Evolutionary conservation across 2,797 vertebrate genomes (phyloP).

Genomic region (Clarias laeviceps): DNA sequence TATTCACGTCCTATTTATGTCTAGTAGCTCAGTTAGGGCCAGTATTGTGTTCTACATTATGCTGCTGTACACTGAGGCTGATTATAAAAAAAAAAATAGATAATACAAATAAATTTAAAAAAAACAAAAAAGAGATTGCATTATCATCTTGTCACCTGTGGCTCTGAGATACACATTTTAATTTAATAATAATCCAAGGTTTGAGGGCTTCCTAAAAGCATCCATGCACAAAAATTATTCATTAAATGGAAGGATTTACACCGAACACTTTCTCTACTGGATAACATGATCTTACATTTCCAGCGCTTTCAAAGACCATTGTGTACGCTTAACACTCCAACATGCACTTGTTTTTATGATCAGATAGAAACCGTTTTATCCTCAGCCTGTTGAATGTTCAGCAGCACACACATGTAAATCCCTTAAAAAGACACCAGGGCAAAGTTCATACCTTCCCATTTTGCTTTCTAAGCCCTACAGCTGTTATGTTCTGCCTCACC

Average conservation of each 20-base stretch:
- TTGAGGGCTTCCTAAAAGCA: neutral
- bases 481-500: neutral
- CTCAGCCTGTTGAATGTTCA: neutral
- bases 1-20: too few species aligned
- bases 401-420: neutral
- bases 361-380: neutral
- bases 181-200: neutral
- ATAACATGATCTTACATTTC: neutral
- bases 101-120: too few species aligned
- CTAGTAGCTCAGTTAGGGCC: neutral
- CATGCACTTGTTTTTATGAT: neutral
- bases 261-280: neutral
- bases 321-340: neutral
- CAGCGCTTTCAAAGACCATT: neutral
- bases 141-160: neutral
- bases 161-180: neutral
- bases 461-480: neutral
- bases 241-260: neutral
- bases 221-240: neutral
- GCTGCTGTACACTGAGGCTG: neutral
- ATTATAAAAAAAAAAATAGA: too few species aligned
- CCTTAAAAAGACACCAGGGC: neutral
- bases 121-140: neutral
- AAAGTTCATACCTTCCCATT: neutral
- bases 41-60: neutral